A percentile compares a stretch with the other conserved stretches of the same genome.
These are phyloP conservation scores for Ecliptopera silaceata DNA, from an alignment of 2,888 invertebrate species.

Conservation along the genomic window DNA sequence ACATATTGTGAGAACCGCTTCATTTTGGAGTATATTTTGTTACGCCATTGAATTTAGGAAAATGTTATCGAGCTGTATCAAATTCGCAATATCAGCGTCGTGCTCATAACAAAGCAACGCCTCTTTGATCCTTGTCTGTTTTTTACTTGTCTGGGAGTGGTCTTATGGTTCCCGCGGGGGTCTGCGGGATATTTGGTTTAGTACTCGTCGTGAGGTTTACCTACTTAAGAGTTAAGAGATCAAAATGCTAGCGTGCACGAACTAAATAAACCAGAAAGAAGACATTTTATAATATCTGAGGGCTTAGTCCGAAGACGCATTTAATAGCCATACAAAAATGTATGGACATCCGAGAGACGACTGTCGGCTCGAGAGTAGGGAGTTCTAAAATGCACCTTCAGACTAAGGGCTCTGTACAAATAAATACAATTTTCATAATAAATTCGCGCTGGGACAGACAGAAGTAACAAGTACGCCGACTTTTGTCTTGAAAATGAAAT, in stretches of 20 bases:
- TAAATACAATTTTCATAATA: too few species aligned
- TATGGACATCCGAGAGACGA: too few species aligned
- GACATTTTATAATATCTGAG: too few species aligned
- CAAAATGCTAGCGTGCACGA: not conserved
- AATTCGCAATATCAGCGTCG: conserved; percentile 27
- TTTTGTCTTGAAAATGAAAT: conserved; percentile 57
- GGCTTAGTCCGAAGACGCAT: too few species aligned
- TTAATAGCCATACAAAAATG: too few species aligned
- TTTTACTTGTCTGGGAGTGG: conserved; percentile 42
- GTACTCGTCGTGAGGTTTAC: not conserved
- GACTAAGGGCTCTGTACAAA: too few species aligned
- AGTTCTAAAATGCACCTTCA: too few species aligned
- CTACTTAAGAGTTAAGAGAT: not conserved
- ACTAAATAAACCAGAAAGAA: too few species aligned
- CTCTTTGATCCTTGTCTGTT: conserved; percentile 42
- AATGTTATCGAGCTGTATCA: conserved; percentile 1
- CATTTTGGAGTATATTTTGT: not conserved
- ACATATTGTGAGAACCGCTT: not conserved
- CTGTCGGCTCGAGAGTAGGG: too few species aligned
- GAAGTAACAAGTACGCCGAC: conserved; percentile 18
- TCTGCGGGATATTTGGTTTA: conserved; percentile 39
- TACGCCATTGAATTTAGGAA: not conserved
- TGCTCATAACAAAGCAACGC: conserved; percentile 38
- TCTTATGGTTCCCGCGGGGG: conserved; percentile 35
- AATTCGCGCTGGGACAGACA: not conserved